Evolutionary conservation across 2,797 vertebrate genomes (phyloP).

Genomic region (Propithecus deckenii): DNA sequence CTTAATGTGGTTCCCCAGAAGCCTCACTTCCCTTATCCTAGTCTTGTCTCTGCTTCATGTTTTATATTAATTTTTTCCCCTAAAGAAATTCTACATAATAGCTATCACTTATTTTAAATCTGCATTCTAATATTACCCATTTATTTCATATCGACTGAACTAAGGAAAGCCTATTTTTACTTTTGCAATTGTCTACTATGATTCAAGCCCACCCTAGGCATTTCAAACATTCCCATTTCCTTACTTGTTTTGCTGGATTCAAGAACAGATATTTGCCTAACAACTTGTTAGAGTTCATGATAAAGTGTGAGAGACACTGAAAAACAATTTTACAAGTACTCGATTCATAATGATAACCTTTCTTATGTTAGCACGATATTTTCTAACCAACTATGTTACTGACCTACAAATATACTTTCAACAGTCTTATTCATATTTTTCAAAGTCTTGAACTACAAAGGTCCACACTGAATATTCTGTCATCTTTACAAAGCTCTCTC

Average conservation of each 20-base stretch:
- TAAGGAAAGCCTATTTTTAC: neutral
- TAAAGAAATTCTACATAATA: neutral
- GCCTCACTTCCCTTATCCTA: neutral
- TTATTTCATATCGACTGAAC: neutral
- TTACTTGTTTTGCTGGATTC: neutral
- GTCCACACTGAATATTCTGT: neutral
- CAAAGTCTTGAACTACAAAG: neutral
- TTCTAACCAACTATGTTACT: neutral
- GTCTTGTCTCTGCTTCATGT: neutral
- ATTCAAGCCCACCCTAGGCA: neutral
- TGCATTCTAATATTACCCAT: neutral
- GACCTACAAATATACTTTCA: neutral
- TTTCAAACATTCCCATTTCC: neutral
- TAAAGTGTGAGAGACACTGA: neutral
- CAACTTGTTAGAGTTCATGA: neutral
- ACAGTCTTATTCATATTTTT: neutral
- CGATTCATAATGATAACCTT: neutral
- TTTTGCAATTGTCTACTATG: neutral
- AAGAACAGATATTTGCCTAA: neutral
- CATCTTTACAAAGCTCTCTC: neutral
- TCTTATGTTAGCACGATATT: neutral
- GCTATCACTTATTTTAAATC: neutral
- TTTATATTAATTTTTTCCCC: neutral
- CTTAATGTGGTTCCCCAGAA: neutral
- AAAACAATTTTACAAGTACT: neutral